phyloP scores from a whole-genome alignment of 2,113 vertebrate genomes.

The Suricata suricatta region DNA sequence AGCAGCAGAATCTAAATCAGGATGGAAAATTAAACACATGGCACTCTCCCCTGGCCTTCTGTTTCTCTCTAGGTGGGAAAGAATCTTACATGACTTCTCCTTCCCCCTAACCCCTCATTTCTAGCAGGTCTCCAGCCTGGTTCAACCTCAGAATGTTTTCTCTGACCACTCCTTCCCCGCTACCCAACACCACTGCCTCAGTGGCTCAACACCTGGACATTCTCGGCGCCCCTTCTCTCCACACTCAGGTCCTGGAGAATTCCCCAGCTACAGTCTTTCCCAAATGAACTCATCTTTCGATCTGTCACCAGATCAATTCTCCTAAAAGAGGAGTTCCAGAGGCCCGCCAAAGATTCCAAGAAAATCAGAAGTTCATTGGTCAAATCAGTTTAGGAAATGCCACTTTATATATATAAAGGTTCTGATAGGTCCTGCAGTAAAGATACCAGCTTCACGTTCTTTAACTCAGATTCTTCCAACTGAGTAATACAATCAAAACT shows the following conservation, averaged over 20 bases:
- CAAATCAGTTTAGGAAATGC: background rate
- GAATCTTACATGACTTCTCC: slow-evolving; percentile 14
- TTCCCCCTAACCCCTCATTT: slow-evolving; percentile 11
- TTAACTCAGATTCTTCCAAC: background rate
- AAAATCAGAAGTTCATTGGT: background rate
- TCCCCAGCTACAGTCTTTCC: background rate
- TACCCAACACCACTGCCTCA: background rate
- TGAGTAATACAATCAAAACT: background rate
- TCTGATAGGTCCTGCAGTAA: background rate
- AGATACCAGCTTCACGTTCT: background rate
- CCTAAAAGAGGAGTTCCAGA: background rate
- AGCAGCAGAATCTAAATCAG: slow-evolving; percentile 70
- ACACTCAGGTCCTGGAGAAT: background rate
- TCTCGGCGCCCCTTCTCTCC: background rate
- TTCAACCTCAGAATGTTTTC: background rate
- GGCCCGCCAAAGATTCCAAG: background rate
- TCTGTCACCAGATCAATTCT: background rate
- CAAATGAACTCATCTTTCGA: background rate
- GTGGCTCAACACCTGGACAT: background rate
- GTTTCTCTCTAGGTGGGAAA: slow-evolving; percentile 61
- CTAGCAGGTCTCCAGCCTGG: background rate
- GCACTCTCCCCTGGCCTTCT: slow-evolving; percentile 71
- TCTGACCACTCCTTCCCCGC: background rate
- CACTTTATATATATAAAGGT: background rate
- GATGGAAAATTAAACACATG: slow-evolving; percentile 72